These are phyloP conservation scores for Meleagris gallopavo DNA, from an alignment of 2,113 vertebrate genomes.

Conservation along the genomic window DNA sequence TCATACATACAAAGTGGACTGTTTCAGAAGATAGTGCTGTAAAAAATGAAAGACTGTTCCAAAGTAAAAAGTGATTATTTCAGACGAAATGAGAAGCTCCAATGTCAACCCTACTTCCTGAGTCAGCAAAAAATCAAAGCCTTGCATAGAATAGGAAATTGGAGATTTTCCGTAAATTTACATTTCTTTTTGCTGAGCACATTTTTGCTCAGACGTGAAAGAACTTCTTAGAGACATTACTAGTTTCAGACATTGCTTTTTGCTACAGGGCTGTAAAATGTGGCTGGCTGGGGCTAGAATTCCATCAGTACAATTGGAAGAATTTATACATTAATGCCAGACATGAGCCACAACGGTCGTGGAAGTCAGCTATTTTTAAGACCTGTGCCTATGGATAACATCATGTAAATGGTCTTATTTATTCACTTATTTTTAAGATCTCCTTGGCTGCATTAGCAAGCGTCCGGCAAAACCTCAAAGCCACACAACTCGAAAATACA, in stretches of 20 bases:
- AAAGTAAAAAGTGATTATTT: conserved; percentile 83
- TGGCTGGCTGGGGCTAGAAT: conserved; percentile 68
- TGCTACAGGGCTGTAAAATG: conserved; percentile 57
- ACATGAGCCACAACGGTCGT: conserved; percentile 18
- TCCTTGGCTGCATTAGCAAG: neutral
- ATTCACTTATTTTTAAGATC: neutral
- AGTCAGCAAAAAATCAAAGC: conserved; percentile 83
- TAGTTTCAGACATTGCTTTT: conserved; percentile 73
- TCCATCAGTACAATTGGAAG: conserved; percentile 53
- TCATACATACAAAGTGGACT: conserved; percentile 82
- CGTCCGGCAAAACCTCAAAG: neutral
- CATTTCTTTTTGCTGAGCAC: conserved; percentile 83
- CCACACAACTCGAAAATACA: neutral
- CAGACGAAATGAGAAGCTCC: conserved; percentile 81
- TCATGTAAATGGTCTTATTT: neutral
- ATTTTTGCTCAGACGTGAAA: conserved; percentile 80
- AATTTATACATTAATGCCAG: conserved; percentile 28
- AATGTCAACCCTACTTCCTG: conserved; percentile 81
- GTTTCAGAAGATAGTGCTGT: conserved; percentile 81
- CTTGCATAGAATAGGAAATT: conserved; percentile 81
- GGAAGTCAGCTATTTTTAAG: neutral
- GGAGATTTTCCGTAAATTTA: conserved; percentile 84
- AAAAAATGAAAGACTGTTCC: conserved; percentile 82
- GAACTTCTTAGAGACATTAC: conserved; percentile 78
- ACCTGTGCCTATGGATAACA: neutral